A percentile compares a stretch with the other conserved stretches of the same genome.
These are phyloP conservation scores for Esox masquinongy DNA, from an alignment of 2,797 vertebrate species.

Conservation along the genomic window DNA sequence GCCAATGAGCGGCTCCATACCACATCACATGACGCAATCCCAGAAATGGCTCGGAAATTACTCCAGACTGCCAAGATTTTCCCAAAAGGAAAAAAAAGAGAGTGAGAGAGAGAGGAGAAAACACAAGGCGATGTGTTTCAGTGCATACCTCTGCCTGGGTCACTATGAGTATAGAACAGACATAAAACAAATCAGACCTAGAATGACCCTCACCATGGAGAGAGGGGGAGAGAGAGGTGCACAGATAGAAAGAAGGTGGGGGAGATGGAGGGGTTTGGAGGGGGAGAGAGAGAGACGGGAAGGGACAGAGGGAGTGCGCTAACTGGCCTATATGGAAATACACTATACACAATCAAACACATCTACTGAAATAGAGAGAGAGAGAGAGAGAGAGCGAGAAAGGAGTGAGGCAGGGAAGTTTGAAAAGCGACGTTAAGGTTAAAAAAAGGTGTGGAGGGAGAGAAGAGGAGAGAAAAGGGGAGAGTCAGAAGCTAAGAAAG, in stretches of 20 bases:
- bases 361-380: slow-evolving; percentile 11
- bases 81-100: slow-evolving; percentile 39
- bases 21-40: slow-evolving; percentile 69
- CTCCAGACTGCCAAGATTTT: slow-evolving; percentile 62
- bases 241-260: not conserved
- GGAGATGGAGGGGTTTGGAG: not conserved
- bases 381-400: not conserved
- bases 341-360: slow-evolving; percentile 41
- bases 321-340: slow-evolving; percentile 47
- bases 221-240: not conserved
- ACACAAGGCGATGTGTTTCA: slow-evolving; percentile 66
- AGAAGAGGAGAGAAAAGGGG: slow-evolving; percentile 9
- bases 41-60: slow-evolving; percentile 67
- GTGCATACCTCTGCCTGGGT: slow-evolving; percentile 69
- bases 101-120: slow-evolving; percentile 41
- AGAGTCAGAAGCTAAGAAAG: not conserved
- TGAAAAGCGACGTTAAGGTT: no score
- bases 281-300: not conserved
- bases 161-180: slow-evolving; percentile 73
- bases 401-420: not conserved
- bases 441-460: not conserved
- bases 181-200: slow-evolving; percentile 72
- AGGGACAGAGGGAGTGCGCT: not conserved
- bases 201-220: slow-evolving; percentile 58
- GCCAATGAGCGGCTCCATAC: slow-evolving; percentile 63